A percentile compares a stretch with the other conserved stretches of the same genome.
phyloP scores from a whole-genome alignment of 2,888 invertebrate species.

The Cerceris ruficornis region DNA sequence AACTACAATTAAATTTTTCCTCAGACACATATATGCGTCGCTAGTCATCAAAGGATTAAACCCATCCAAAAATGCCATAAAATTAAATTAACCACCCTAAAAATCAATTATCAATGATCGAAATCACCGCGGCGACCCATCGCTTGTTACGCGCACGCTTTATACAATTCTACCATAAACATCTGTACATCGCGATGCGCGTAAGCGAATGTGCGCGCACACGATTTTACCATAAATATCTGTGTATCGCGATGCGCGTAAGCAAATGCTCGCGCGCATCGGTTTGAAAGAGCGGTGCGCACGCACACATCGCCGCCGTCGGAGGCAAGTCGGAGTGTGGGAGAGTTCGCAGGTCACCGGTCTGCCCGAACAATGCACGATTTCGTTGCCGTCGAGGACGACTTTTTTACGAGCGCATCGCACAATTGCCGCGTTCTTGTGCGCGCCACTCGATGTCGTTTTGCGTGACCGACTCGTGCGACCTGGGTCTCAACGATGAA shows the following conservation, averaged over 20 bases:
- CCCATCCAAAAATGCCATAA: too few species aligned
- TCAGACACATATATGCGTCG: too few species aligned
- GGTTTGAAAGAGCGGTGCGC: constrained; percentile 34
- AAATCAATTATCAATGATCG: too few species aligned
- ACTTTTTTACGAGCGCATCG: constrained; percentile 60
- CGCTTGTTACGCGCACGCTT: too few species aligned
- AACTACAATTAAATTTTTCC: too few species aligned
- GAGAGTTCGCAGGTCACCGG: constrained; percentile 79
- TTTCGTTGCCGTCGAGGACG: constrained; percentile 68
- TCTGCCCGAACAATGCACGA: constrained; percentile 75
- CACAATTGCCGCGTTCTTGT: constrained; percentile 48
- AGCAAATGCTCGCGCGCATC: background rate
- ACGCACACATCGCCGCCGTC: constrained; percentile 17
- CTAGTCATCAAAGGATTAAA: too few species aligned
- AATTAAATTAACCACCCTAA: too few species aligned
- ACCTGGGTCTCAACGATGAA: too few species aligned
- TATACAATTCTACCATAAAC: too few species aligned
- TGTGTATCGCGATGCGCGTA: background rate
- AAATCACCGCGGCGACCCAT: too few species aligned
- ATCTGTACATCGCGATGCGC: too few species aligned
- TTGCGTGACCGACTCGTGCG: too few species aligned
- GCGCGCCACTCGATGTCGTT: constrained; percentile 15
- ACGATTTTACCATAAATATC: constrained; percentile 13
- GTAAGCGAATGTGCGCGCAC: background rate
- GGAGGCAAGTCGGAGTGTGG: constrained; percentile 67